Evolutionary conservation across 2,797 vertebrate species (phyloP).

Genomic region (Halcyon badia): DNA sequence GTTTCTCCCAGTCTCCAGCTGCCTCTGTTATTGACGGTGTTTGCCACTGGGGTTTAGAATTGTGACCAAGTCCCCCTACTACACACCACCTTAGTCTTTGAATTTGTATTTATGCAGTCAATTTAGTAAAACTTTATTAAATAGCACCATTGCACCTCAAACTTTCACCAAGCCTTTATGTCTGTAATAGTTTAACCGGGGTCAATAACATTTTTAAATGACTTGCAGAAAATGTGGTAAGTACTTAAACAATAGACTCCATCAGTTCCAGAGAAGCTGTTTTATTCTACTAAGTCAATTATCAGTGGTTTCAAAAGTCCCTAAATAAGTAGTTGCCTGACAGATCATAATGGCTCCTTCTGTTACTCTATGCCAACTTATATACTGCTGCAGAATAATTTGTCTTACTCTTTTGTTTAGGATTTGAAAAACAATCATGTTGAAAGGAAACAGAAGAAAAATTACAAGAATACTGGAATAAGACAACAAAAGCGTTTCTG

Average conservation of each 20-base stretch:
- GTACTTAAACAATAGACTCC: slow-evolving; percentile 57
- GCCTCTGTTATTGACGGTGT: slow-evolving; percentile 11
- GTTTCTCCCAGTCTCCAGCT: slow-evolving; percentile 40
- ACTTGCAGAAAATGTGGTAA: slow-evolving; percentile 35
- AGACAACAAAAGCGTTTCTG: slow-evolving; percentile 26
- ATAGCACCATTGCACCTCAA: not conserved
- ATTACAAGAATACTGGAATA: slow-evolving; percentile 16
- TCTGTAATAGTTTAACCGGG: not conserved
- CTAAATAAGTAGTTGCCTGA: slow-evolving; percentile 73
- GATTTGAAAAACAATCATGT: slow-evolving; percentile 50
- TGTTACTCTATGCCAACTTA: slow-evolving; percentile 55
- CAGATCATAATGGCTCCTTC: slow-evolving; percentile 67
- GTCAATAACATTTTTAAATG: slow-evolving; percentile 33
- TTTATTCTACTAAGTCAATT: slow-evolving; percentile 69
- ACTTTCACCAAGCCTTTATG: not conserved
- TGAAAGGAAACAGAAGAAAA: slow-evolving; percentile 64
- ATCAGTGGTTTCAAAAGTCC: slow-evolving; percentile 62
- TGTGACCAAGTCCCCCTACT: not conserved
- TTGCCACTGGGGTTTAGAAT: slow-evolving; percentile 30
- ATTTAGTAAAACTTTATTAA: slow-evolving; percentile 1
- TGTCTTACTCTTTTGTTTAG: slow-evolving; percentile 60
- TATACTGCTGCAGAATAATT: slow-evolving; percentile 61
- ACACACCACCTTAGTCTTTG: not conserved
- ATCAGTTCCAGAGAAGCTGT: slow-evolving; percentile 56
- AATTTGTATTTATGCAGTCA: not conserved